These are phyloP conservation scores for Chinchilla lanigera DNA, from an alignment of 2,113 vertebrate species.

Conservation along the genomic window DNA sequence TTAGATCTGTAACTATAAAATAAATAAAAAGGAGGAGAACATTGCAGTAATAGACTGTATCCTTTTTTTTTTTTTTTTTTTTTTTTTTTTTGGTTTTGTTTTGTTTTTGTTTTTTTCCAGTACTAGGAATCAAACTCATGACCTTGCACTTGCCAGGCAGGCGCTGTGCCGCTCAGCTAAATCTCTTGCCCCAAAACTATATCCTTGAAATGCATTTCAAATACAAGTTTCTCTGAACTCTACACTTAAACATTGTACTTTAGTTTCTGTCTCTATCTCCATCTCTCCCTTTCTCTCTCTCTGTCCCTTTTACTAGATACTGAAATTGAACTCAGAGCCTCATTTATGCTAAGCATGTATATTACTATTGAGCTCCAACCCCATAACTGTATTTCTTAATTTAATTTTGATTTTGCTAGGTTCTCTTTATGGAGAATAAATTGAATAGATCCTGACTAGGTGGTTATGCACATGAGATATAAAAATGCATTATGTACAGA, in stretches of 20 bases:
- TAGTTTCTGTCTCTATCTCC: too few species aligned
- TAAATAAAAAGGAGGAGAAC: not conserved
- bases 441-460: not conserved
- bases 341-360: not conserved
- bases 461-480: not conserved
- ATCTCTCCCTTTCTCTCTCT: too few species aligned
- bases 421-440: not conserved
- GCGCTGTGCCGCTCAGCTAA: too few species aligned
- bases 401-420: not conserved
- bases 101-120: too few species aligned
- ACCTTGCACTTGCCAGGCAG: too few species aligned
- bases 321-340: not conserved
- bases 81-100: too few species aligned
- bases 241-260: not conserved
- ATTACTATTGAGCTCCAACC: too few species aligned
- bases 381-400: not conserved
- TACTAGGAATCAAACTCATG: too few species aligned
- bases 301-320: rapidly evolving
- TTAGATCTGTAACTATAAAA: not conserved
- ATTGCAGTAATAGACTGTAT: not conserved
- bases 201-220: not conserved
- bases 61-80: not conserved
- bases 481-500: not conserved
- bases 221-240: not conserved
- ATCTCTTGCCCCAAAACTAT: not conserved